A percentile compares a stretch with the other conserved stretches of the same genome.
These are phyloP conservation scores for Molorchus minor DNA, from an alignment of 2,888 invertebrate species.

Conservation along the genomic window DNA sequence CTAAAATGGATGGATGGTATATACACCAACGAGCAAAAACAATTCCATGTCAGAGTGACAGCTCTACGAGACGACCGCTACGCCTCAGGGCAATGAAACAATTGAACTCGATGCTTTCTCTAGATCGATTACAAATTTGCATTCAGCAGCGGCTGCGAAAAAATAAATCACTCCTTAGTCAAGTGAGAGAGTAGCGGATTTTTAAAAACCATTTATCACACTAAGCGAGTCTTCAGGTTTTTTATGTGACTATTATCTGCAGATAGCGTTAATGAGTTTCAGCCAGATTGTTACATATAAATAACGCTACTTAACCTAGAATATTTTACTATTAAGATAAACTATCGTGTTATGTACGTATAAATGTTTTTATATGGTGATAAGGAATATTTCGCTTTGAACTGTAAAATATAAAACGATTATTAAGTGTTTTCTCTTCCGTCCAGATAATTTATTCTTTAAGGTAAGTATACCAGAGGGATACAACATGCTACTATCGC, in stretches of 20 bases:
- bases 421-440: too few species aligned
- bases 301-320: constrained; percentile 22
- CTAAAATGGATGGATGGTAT: constrained; percentile 44
- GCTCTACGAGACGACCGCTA: constrained; percentile 48
- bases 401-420: constrained; percentile 17
- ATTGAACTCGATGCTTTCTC: constrained; percentile 43
- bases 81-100: constrained; percentile 49
- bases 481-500: too few species aligned
- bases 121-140: constrained; percentile 29
- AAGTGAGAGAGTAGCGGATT: background rate
- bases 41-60: constrained; percentile 51
- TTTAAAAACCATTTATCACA: constrained; percentile 12
- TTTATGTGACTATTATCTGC: constrained; percentile 15
- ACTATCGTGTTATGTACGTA: background rate
- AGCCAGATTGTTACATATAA: constrained; percentile 15
- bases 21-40: constrained; percentile 51
- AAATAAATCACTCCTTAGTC: background rate
- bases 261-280: constrained; percentile 21
- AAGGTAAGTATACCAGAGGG: too few species aligned
- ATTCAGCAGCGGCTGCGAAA: constrained; percentile 1
- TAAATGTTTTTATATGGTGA: constrained; percentile 11
- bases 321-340: constrained; percentile 22
- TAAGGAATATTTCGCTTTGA: constrained; percentile 1
- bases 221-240: constrained; percentile 9
- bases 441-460: too few species aligned